Percentiles rank a stretch among this genome's conserved stretches.
These are phyloP conservation scores for Hypanus sabinus DNA, from an alignment of 2,113 vertebrate species.

Conservation along the genomic window DNA sequence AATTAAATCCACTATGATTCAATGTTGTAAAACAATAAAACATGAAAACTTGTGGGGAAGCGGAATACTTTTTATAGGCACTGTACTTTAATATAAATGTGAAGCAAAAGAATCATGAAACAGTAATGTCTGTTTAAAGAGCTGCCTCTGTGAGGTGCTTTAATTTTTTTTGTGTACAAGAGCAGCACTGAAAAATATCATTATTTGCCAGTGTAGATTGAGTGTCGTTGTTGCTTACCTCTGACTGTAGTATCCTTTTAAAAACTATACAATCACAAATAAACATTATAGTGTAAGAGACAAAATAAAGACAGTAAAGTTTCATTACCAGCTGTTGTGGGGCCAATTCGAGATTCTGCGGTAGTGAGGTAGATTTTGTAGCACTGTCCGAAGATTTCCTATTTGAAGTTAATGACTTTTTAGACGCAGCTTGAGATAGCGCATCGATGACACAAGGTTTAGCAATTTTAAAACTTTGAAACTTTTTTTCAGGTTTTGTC, in stretches of 20 bases:
- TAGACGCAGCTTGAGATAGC: background rate
- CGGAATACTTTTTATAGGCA: too few relatives aligned
- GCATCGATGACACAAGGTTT: background rate
- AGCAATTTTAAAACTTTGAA: conserved; percentile 33
- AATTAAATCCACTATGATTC: too few relatives aligned
- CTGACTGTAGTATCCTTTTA: background rate
- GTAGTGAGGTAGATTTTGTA: background rate
- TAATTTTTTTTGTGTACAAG: background rate
- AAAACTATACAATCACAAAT: background rate
- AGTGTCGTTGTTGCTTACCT: background rate
- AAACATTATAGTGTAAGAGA: background rate
- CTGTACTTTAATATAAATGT: background rate
- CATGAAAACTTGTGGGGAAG: too few relatives aligned
- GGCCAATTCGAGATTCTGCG: background rate
- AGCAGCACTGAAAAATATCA: background rate
- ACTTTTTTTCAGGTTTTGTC: background rate
- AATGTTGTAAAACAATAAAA: too few relatives aligned
- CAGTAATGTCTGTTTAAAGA: background rate
- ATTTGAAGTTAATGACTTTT: conserved; percentile 6
- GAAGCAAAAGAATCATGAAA: background rate
- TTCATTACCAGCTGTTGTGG: conserved; percentile 4
- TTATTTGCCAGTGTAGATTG: background rate
- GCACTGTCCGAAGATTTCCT: background rate
- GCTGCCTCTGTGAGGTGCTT: background rate
- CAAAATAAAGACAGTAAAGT: background rate